These are phyloP conservation scores for Argyra leucocephala DNA, from an alignment of 2,888 invertebrate genomes.

Conservation along the genomic window DNA sequence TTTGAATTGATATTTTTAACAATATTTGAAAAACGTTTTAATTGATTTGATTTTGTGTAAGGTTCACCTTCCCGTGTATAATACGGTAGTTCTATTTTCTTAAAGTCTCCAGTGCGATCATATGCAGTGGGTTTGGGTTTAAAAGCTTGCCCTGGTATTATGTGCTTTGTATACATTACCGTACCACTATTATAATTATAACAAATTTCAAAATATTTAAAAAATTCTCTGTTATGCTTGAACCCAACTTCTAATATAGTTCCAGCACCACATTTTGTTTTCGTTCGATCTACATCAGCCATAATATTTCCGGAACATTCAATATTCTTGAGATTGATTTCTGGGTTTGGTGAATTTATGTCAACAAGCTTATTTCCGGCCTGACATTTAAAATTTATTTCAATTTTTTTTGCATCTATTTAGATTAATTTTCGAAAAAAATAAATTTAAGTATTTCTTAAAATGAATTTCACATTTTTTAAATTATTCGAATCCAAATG, in stretches of 20 bases:
- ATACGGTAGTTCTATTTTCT: conserved; percentile 29
- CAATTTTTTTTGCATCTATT: neutral
- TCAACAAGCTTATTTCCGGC: neutral
- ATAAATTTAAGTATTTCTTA: no score
- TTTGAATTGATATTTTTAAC: neutral
- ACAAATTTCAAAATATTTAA: conserved; percentile 34
- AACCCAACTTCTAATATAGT: conserved; percentile 15
- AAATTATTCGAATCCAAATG: no score
- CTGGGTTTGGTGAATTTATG: neutral
- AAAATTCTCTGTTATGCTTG: conserved; percentile 12
- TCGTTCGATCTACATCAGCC: conserved; percentile 4
- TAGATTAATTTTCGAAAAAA: no score
- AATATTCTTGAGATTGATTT: neutral
- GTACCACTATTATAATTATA: conserved; percentile 33
- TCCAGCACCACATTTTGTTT: conserved; percentile 12
- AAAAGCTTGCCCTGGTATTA: conserved; percentile 33
- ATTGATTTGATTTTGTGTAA: conserved; percentile 34
- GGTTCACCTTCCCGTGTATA: conserved; percentile 26
- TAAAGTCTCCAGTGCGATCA: conserved; percentile 25
- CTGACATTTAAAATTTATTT: neutral
- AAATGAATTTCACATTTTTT: no score
- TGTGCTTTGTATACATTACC: conserved; percentile 35
- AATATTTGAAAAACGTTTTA: conserved; percentile 29
- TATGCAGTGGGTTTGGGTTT: neutral
- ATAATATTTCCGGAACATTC: conserved; percentile 11